phyloP scores from a whole-genome alignment of 2,888 invertebrate genomes.

The Phengaris arion region DNA sequence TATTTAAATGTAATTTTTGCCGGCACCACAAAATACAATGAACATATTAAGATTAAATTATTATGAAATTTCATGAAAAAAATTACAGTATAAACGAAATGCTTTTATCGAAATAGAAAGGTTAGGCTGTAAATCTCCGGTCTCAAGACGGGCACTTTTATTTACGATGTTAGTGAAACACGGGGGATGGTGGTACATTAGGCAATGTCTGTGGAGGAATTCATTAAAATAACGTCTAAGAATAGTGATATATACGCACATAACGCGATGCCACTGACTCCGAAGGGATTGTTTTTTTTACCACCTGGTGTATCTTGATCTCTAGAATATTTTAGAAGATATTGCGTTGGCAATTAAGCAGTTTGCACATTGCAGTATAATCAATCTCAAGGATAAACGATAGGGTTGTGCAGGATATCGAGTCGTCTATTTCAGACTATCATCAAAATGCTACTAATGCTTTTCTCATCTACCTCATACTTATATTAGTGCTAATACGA shows the following conservation, averaged over 20 bases:
- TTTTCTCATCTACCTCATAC: no score
- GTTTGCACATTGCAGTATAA: slow-evolving; percentile 7
- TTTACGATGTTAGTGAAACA: slow-evolving; percentile 36
- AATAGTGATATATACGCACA: slow-evolving; percentile 8
- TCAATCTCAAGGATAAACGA: not conserved
- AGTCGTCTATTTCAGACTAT: not conserved
- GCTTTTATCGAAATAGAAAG: slow-evolving; percentile 37
- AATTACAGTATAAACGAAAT: slow-evolving; percentile 31
- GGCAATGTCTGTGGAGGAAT: slow-evolving; percentile 14
- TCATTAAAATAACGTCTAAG: slow-evolving; percentile 20
- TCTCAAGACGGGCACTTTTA: slow-evolving; percentile 36
- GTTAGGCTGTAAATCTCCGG: slow-evolving; percentile 38
- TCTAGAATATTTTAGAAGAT: not conserved
- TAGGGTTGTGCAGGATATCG: not conserved
- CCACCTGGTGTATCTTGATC: not conserved
- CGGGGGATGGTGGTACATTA: slow-evolving; percentile 26
- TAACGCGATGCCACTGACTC: not conserved
- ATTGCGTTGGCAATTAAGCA: not conserved
- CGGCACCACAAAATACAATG: not conserved
- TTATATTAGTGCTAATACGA: no score
- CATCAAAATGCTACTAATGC: no score
- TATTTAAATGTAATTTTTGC: not conserved
- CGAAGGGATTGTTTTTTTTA: not conserved
- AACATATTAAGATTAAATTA: not conserved
- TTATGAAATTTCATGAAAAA: not conserved